Base-by-base conservation (phyloP, 2,888 invertebrate genomes). In the Flabesymbios commensalis region DNA sequence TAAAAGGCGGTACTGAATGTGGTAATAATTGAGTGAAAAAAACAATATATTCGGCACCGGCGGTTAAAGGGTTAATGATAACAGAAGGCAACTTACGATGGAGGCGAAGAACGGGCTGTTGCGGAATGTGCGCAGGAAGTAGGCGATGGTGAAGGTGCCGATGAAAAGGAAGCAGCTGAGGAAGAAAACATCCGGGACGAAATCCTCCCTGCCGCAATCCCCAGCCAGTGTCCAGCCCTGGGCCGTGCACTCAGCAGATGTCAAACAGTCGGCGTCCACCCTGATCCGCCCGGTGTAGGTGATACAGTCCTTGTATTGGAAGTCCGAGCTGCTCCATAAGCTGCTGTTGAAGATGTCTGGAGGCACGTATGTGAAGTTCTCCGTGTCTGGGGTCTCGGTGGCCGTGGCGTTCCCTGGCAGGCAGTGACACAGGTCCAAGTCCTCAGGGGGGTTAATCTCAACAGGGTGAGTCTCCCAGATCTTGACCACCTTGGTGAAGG, bases 401-500 rank as follows among this genome's bases (percentile, higher is more conserved):
- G 14, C 26, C 32, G 33, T 49, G 29, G 7, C 22, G 49, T n/a
- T n/a, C 17, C 17, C 39, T 10, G 39, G 39, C 39, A 10, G 39
- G 17, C 39, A 36, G 39, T 36, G 39, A 36, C 10, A 17, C 39
- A 36, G 17, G 39, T 17, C 17, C 10, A 10, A 17, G 39, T 36
- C 10, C 10, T 36, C n/a, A n/a, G n/a, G n/a, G n/a, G n/a, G n/a
- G n/a, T n/a, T n/a, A n/a, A n/a, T n/a, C n/a, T n/a, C n/a, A n/a
- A n/a, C n/a, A n/a, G n/a, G n/a, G n/a, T n/a, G n/a, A n/a, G n/a
- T n/a, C n/a, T n/a, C n/a, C n/a, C n/a, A n/a, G n/a, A n/a, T n/a
- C n/a, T n/a, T n/a, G n/a, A n/a, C n/a, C n/a, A n/a, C n/a, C 84
- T 98, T 97, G 85, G 94, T 93, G 70, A 97, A 88, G 58, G 97